Conservation (phyloP, 2,113 vertebrate genomes). For the Phyllostomus discolor region DNA sequence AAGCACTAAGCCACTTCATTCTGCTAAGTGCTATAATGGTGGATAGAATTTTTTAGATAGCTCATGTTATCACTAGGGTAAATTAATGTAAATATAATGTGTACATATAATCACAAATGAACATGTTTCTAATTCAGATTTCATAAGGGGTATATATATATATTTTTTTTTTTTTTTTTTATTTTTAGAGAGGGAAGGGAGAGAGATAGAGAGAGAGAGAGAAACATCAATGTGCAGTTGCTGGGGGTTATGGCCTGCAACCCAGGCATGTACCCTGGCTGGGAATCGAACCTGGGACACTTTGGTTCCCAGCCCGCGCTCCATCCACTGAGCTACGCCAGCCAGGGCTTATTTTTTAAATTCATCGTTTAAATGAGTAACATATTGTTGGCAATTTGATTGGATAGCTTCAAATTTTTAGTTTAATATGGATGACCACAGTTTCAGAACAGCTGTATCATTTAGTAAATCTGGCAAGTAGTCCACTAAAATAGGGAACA, state of each 20-base stretch:
- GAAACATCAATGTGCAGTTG: no score
- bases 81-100: background rate
- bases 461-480: background rate
- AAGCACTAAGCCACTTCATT: background rate
- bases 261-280: no score
- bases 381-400: slow-evolving; percentile 34
- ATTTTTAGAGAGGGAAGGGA: no score
- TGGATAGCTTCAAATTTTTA: slow-evolving; percentile 18
- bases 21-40: background rate
- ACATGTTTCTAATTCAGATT: background rate
- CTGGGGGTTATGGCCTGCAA: no score
- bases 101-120: background rate
- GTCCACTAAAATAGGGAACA: slow-evolving; percentile 9
- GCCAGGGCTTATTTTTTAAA: no score
- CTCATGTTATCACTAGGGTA: slow-evolving; percentile 1
- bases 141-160: background rate
- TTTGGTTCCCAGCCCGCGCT: no score
- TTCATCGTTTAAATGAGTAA: background rate
- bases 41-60: background rate
- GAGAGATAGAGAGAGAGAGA: no score
- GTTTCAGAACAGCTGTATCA: slow-evolving; percentile 26
- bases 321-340: no score
- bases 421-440: background rate
- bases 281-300: no score
- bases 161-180: no score